Conservation (phyloP, 2,113 vertebrate genomes). For the Tragulus kanchil region DNA sequence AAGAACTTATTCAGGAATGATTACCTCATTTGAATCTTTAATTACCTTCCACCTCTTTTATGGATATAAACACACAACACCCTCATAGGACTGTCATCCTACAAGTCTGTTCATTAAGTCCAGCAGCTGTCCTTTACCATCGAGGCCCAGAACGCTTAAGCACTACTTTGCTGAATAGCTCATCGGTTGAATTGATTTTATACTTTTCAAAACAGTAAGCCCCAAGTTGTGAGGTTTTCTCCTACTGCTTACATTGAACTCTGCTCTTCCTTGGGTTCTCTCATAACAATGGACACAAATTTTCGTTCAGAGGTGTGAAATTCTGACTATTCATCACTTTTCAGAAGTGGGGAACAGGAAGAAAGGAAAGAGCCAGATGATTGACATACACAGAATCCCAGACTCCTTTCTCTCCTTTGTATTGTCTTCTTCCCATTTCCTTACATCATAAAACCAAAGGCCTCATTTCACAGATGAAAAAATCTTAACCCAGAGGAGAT, state of each 20-base stretch:
- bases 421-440: background rate
- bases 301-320: background rate
- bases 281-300: background rate
- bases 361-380: background rate
- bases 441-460: conserved; percentile 20
- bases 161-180: background rate
- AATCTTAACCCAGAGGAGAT: background rate
- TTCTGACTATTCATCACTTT: background rate
- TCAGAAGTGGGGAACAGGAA: background rate
- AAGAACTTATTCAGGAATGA: conserved; percentile 49
- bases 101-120: background rate
- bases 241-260: background rate
- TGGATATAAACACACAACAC: background rate
- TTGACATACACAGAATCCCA: background rate
- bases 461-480: conserved; percentile 43
- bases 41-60: conserved; percentile 43
- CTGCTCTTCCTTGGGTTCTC: background rate
- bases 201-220: background rate
- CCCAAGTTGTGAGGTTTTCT: background rate
- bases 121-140: background rate
- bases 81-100: background rate
- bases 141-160: background rate
- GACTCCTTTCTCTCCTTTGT: background rate
- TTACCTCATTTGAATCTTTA: conserved; percentile 52
- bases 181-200: background rate